These are phyloP conservation scores for Chondrilla cf. caribensis DNA, from an alignment of 37 sponge, comb jelly and placozoan species.

Conservation along the genomic window DNA sequence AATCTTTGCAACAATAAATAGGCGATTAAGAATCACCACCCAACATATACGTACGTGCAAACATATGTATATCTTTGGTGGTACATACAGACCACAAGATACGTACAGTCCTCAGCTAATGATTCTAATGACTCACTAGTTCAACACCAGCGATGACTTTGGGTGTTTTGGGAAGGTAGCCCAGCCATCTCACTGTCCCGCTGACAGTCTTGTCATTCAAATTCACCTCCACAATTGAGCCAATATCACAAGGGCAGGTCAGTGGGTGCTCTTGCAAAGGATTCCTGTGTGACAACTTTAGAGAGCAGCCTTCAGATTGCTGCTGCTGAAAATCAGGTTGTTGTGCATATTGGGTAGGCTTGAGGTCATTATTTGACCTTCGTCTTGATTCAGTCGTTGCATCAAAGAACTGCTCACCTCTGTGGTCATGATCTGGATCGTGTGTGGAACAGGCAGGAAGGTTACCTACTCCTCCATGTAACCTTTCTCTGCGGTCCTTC, in stretches of 20 bases:
- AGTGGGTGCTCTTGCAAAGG: too few species aligned
- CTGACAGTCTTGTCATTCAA: too few species aligned
- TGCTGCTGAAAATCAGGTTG: too few species aligned
- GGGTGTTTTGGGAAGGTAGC: conserved; percentile 16
- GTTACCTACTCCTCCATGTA: neutral
- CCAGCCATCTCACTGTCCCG: conserved; percentile 47
- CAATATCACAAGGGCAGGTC: too few species aligned
- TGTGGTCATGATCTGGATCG: neutral
- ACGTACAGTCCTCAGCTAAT: neutral
- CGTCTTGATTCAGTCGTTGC: neutral
- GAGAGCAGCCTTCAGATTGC: too few species aligned
- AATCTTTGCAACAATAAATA: neutral
- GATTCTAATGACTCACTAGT: conserved; percentile 43
- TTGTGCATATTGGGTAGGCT: too few species aligned
- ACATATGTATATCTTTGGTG: neutral
- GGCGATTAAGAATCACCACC: neutral
- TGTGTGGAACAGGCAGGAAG: neutral
- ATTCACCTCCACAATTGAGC: too few species aligned
- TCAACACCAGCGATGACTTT: conserved; percentile 46
- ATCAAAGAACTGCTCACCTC: neutral
- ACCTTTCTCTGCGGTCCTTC: neutral
- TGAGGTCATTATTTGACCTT: neutral
- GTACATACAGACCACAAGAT: neutral
- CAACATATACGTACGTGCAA: neutral
- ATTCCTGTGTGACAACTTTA: too few species aligned